phyloP scores from a whole-genome alignment of 2,113 vertebrate genomes.

The Engraulis encrasicolus region DNA sequence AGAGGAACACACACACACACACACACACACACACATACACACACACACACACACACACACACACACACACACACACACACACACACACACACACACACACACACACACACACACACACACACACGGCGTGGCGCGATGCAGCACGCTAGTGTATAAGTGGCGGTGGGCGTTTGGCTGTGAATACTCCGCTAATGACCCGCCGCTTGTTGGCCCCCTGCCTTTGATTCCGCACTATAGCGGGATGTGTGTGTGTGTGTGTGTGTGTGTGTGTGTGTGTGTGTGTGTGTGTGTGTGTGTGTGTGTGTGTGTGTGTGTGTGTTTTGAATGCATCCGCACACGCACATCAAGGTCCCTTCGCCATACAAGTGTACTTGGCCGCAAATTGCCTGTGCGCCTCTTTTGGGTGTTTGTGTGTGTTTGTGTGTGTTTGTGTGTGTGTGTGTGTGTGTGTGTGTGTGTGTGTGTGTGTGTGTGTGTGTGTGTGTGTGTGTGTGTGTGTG shows the following conservation, averaged over 20 bases:
- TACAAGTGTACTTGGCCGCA: conserved; percentile 29
- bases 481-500: conserved; percentile 11
- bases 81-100: too few relatives aligned
- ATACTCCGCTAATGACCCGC: neutral
- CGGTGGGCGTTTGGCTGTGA: conserved; percentile 9
- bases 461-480: neutral
- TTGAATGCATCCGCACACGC: neutral
- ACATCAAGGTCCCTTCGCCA: conserved; percentile 18
- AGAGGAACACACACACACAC: too few relatives aligned
- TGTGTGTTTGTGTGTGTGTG: neutral
- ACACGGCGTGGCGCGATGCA: too few relatives aligned
- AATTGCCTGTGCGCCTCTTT: neutral
- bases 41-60: too few relatives aligned
- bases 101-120: too few relatives aligned
- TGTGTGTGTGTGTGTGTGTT: neutral
- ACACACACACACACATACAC: too few relatives aligned
- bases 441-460: conserved; percentile 22
- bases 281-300: conserved; percentile 10
- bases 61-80: too few relatives aligned
- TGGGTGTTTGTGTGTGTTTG: neutral
- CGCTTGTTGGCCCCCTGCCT: neutral
- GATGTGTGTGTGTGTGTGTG: neutral
- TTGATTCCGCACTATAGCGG: neutral
- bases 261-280: conserved; percentile 20
- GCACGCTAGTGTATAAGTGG: neutral